These are phyloP conservation scores for Cyprinodon diabolis DNA, from an alignment of 2,797 vertebrate genomes.

Conservation along the genomic window DNA sequence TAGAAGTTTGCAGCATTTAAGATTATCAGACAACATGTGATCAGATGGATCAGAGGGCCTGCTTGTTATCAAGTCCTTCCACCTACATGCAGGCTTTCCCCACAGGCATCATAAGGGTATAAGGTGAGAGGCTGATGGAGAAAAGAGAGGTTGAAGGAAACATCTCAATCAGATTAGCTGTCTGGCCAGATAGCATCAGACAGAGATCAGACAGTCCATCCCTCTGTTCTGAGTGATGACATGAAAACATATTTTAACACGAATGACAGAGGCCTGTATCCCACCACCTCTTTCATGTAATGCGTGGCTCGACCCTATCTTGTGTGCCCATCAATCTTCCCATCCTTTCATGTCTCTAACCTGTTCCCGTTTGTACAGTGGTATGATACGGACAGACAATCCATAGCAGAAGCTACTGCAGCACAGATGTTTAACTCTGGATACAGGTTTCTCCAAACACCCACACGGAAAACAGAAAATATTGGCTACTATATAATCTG, in stretches of 20 bases:
- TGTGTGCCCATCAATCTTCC: slow-evolving; percentile 49
- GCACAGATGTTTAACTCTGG: neutral
- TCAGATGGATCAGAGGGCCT: slow-evolving; percentile 31
- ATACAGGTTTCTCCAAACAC: slow-evolving; percentile 9
- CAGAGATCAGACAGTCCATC: slow-evolving; percentile 56
- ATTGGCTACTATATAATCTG: slow-evolving; percentile 3
- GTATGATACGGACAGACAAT: slow-evolving; percentile 20
- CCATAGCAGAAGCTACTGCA: slow-evolving; percentile 2
- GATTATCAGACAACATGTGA: slow-evolving; percentile 23
- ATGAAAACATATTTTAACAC: slow-evolving; percentile 53
- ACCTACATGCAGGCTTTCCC: slow-evolving; percentile 27
- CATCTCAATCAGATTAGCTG: slow-evolving; percentile 74
- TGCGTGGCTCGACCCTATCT: slow-evolving; percentile 55
- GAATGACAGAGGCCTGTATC: slow-evolving; percentile 35
- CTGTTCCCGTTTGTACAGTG: slow-evolving; percentile 35
- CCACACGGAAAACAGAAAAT: neutral
- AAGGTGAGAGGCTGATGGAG: slow-evolving; percentile 23
- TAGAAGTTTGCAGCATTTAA: slow-evolving; percentile 17
- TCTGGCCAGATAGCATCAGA: slow-evolving; percentile 56
- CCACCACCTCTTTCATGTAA: slow-evolving; percentile 60
- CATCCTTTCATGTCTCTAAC: slow-evolving; percentile 51
- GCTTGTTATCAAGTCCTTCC: slow-evolving; percentile 45
- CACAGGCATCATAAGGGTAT: slow-evolving; percentile 27
- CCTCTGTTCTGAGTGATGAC: slow-evolving; percentile 54
- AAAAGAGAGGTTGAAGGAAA: slow-evolving; percentile 48